Base-by-base conservation (phyloP, 2,888 invertebrate species). In the Miltochrista miniata region DNA sequence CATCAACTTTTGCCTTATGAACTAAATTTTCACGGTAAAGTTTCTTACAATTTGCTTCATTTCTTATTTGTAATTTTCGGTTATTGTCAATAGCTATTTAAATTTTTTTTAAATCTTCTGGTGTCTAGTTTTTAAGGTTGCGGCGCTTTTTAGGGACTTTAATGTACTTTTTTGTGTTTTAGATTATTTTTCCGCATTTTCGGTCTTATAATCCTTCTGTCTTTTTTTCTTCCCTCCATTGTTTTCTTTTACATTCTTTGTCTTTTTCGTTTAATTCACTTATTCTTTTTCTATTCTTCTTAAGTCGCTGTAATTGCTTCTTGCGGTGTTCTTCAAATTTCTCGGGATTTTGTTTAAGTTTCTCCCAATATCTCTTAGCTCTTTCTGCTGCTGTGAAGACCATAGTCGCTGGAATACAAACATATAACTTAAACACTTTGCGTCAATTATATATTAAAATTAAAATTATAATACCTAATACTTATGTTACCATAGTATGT, bases 171-270 rank as follows among this genome's bases (percentile, higher is more conserved):
- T 13, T 48, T 35, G 31, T 24, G 40, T 24, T 48, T 13, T 29
- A n/a, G 8, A 8, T 48, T 40, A 13, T 36, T 30, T 47, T 30
- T 48, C 43, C 34, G 13, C 38, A 30, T 15, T 11, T 43, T 35
- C 44, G 24, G 39, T 24, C 31, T 36, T 53, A 12, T 31, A 48
- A 38, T 54, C 46, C 13, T 54, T 38, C n/a, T 54, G 43, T 12
- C 49, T 37, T 46, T 49, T 11, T 54, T 54, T 46, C 49, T 49
- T 42, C 39, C 14, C 14, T 24, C 7, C 11, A 37, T 42, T 10
- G 18, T 54, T 54, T 31, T 54, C 46, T 18, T n/a, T 34, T 42
- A 49, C 49, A 15, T 34, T 49, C n/a, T n/a, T n/a, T n/a, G n/a
- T n/a, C n/a, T n/a, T n/a, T n/a, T n/a, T n/a, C n/a, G n/a, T n/a